Base-by-base conservation (phyloP, 2,888 invertebrate species). In the Drosophila yooni region DNA sequence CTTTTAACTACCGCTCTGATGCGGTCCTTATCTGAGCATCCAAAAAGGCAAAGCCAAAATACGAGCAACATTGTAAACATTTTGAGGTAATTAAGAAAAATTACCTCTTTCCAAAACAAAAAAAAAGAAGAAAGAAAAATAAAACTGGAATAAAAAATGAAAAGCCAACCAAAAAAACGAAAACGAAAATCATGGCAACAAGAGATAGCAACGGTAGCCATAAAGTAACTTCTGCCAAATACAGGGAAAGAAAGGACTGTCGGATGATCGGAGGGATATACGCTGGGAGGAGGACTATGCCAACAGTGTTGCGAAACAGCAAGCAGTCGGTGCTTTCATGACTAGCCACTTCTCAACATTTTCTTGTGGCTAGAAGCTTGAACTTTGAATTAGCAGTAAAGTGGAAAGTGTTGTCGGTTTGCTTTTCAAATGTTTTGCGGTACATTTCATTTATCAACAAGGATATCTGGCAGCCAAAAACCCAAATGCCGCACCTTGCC, bases 351-450 rank as follows among this genome's bases (percentile, higher is more conserved):
- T 38, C 38, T 52, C 27, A 15, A 53, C 69, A 77, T 70, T 80
- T 82, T 76, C 74, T 89, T 74, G 88, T 73, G 82, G 83, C 79
- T 61, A 71, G 68, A 74, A 82, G 81, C 85, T 82, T 84, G 81
- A 90, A 90, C 77, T 87, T 87, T 89, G 88, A 90, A 88, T 87
- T 90, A 87, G 86, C 90, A 83, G 88, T 76, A 89, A 87, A 87
- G 90, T 87, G 88, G 81, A 89, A 90, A 87, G 86, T 88, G 86
- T 90, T 87, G 90, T 90, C 83, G 86, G 86, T 90, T 85, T 81
- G 86, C 90, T 87, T 87, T 88, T 87, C 78, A 87, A 90, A 87
- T 87, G 88, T 83, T 89, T 86, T 90, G 90, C 74, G 90, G 90
- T 86, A 74, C 87, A 87, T 84, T 84, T 76, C 79, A 89, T 85